Percentiles rank a stretch among this genome's conserved stretches.
These are phyloP conservation scores for Trilocha varians DNA, from an alignment of 2,888 invertebrate genomes.

Conservation along the genomic window DNA sequence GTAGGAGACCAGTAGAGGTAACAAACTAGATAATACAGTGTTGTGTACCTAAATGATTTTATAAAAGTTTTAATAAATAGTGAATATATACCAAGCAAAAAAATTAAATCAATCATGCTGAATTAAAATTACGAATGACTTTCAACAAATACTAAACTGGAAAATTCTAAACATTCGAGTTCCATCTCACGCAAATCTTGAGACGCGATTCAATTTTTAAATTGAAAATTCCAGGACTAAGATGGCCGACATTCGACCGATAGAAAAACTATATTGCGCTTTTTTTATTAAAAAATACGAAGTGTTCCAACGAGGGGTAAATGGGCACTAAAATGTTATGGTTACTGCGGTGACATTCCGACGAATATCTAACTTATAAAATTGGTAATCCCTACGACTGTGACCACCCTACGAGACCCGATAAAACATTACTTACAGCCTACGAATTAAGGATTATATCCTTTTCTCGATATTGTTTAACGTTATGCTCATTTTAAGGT, in stretches of 20 bases:
- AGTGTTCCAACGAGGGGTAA: constrained; percentile 61
- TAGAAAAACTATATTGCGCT: constrained; percentile 60
- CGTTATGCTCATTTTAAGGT: constrained; percentile 25
- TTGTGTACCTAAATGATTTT: too few species aligned
- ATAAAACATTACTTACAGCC: constrained; percentile 41
- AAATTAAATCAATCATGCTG: too few species aligned
- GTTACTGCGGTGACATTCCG: constrained; percentile 65
- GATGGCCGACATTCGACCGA: constrained; percentile 28
- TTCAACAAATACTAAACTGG: background rate
- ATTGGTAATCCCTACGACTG: constrained; percentile 50
- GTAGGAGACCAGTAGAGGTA: too few species aligned
- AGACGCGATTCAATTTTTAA: constrained; percentile 38
- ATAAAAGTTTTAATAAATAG: too few species aligned
- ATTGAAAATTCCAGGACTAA: constrained; percentile 48
- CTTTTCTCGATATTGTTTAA: constrained; percentile 34
- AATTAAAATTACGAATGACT: background rate
- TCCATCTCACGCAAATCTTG: background rate
- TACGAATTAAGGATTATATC: constrained; percentile 44
- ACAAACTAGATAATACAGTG: too few species aligned
- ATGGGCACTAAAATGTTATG: constrained; percentile 66
- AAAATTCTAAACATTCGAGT: background rate
- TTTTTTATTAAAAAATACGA: constrained; percentile 60
- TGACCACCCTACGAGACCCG: constrained; percentile 34
- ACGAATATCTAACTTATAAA: constrained; percentile 65
- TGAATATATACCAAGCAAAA: too few species aligned